Conservation (phyloP, 2,888 invertebrate genomes). For the Lithophane semibrunnea region DNA sequence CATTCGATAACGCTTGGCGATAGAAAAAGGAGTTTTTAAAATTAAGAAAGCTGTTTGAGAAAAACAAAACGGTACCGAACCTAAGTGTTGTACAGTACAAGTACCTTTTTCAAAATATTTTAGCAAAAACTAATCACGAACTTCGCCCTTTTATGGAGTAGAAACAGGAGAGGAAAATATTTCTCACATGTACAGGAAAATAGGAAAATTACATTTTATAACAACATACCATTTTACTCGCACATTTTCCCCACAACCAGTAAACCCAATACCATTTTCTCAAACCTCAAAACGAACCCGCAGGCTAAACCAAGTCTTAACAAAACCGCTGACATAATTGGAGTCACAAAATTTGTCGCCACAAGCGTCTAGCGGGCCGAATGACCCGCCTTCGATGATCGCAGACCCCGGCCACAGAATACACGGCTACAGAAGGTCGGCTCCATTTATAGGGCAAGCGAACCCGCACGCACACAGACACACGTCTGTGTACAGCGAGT, state of each 20-base stretch:
- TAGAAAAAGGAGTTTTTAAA: neutral
- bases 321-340: constrained; percentile 64
- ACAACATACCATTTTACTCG: neutral
- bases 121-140: neutral
- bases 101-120: neutral
- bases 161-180: neutral
- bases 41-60: neutral
- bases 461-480: too few relatives aligned
- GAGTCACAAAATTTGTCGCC: constrained; percentile 61
- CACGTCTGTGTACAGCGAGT: neutral
- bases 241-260: neutral
- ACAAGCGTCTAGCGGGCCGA: constrained; percentile 60
- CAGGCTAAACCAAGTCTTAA: constrained; percentile 54
- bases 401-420: constrained; percentile 18
- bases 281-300: constrained; percentile 44
- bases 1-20: neutral
- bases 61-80: neutral
- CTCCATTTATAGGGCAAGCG: neutral
- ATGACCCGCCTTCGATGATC: constrained; percentile 63
- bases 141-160: too few relatives aligned
- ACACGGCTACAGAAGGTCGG: constrained; percentile 20
- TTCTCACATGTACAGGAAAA: neutral
- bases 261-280: constrained; percentile 33
- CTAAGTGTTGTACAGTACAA: too few relatives aligned
- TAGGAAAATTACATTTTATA: neutral